These are phyloP conservation scores for Carapus acus DNA, from an alignment of 2,797 vertebrate genomes.

Conservation along the genomic window DNA sequence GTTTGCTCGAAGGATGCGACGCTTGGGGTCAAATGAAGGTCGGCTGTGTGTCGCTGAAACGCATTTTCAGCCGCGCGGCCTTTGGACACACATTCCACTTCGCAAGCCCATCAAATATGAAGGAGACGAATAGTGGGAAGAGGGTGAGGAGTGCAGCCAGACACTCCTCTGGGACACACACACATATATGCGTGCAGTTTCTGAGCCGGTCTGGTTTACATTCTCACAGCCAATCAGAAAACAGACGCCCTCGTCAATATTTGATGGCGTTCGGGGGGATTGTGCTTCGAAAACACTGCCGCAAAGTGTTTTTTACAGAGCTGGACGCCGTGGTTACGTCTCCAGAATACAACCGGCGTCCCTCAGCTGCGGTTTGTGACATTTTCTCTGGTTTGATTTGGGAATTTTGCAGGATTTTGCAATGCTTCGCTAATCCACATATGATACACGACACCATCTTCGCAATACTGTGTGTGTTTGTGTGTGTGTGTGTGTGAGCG, in stretches of 20 bases:
- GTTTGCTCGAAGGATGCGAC: too few relatives aligned
- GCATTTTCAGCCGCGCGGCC: too few relatives aligned
- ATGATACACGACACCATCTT: too few relatives aligned
- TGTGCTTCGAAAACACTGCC: constrained; percentile 20
- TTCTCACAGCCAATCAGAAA: constrained; percentile 5
- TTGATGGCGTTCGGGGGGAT: constrained; percentile 29
- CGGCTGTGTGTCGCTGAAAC: too few relatives aligned
- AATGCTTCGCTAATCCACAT: too few relatives aligned
- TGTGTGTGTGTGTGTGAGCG: constrained; percentile 12
- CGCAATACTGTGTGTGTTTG: constrained; percentile 10
- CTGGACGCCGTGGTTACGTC: constrained; percentile 11
- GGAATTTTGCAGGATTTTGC: too few relatives aligned
- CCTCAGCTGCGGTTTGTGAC: too few relatives aligned
- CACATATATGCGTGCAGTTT: constrained; percentile 10
- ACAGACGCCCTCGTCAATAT: constrained; percentile 35
- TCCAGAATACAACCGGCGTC: neutral
- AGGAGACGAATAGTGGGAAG: neutral
- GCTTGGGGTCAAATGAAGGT: too few relatives aligned
- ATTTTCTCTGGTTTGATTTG: too few relatives aligned
- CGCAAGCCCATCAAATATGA: too few relatives aligned
- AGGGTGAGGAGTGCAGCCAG: neutral
- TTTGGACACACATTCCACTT: too few relatives aligned
- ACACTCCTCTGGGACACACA: constrained; percentile 9
- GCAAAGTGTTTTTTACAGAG: constrained; percentile 20
- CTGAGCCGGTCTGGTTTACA: constrained; percentile 27